A percentile compares a stretch with the other conserved stretches of the same genome.
These are phyloP conservation scores for Blastomussa wellsi DNA, from an alignment of 92 coral and sea anemone species.

Conservation along the genomic window DNA sequence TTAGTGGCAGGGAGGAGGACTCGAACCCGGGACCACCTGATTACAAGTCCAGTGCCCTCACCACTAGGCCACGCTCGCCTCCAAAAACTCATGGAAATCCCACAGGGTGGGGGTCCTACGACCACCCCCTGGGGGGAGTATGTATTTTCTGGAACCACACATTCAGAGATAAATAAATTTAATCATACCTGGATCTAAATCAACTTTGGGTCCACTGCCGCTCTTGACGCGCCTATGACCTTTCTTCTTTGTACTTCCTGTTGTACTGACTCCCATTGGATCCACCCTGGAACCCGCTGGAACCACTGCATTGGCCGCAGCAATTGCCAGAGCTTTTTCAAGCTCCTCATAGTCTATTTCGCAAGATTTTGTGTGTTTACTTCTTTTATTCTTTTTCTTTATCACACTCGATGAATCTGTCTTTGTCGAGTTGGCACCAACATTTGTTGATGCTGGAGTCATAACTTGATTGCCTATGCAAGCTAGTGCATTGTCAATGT, in stretches of 20 bases:
- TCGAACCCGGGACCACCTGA: too few species aligned
- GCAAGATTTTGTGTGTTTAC: conserved; percentile 94
- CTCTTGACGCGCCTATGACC: conserved; percentile 94
- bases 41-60: too few species aligned
- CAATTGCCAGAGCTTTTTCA: conserved; percentile 87
- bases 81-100: too few species aligned
- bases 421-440: conserved; percentile 54
- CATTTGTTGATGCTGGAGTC: conserved; percentile 44
- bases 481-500: conserved; percentile 69
- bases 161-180: neutral
- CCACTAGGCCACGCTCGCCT: too few species aligned
- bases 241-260: conserved; percentile 82
- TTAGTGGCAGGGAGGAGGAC: too few species aligned
- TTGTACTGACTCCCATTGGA: conserved; percentile 26
- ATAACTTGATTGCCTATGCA: conserved; percentile 68
- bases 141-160: too few species aligned
- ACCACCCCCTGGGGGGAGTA: too few species aligned
- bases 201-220: conserved; percentile 78
- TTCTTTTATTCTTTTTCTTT: conserved; percentile 80
- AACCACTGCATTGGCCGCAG: conserved; percentile 69
- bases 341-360: conserved; percentile 98
- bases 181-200: conserved; percentile 68
- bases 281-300: conserved; percentile 49
- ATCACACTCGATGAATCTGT: conserved; percentile 55
- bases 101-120: too few species aligned